Evolutionary conservation across 2,888 invertebrate species (phyloP).

Genomic region (Isotomurus palustris): DNA sequence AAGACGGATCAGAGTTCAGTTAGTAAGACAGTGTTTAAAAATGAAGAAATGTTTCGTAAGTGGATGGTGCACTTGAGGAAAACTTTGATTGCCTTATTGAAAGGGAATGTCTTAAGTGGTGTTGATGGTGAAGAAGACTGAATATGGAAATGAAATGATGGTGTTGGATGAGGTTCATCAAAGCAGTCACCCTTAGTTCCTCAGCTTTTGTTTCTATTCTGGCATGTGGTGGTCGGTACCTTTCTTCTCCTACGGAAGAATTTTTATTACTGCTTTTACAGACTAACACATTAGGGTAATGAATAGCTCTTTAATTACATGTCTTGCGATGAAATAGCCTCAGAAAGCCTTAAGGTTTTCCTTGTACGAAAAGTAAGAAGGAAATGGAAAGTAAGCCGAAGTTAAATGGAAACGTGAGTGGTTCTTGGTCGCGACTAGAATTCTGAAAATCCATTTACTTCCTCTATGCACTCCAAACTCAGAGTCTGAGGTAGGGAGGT

Average conservation of each 20-base stretch:
- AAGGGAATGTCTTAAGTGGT: too few species aligned
- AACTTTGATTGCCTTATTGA: too few species aligned
- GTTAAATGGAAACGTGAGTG: slow-evolving; percentile 8
- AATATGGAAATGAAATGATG: too few species aligned
- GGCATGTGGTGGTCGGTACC: slow-evolving; percentile 7
- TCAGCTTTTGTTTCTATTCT: slow-evolving; percentile 1
- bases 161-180: too few species aligned
- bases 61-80: too few species aligned
- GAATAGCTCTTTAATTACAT: slow-evolving; percentile 42
- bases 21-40: too few species aligned
- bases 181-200: slow-evolving; percentile 5
- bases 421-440: slow-evolving; percentile 14
- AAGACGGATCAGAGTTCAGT: too few species aligned
- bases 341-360: too few species aligned
- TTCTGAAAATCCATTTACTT: slow-evolving; percentile 11
- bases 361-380: background rate
- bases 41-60: too few species aligned
- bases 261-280: slow-evolving; percentile 35
- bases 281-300: slow-evolving; percentile 38
- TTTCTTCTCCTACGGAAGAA: slow-evolving; percentile 19
- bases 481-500: too few species aligned
- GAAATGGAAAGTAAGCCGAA: slow-evolving; percentile 3
- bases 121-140: too few species aligned
- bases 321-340: slow-evolving; percentile 16
- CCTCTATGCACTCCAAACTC: too few species aligned